Evolutionary conservation across 2,113 vertebrate species (phyloP).

Genomic region (Colossoma macropomum): DNA sequence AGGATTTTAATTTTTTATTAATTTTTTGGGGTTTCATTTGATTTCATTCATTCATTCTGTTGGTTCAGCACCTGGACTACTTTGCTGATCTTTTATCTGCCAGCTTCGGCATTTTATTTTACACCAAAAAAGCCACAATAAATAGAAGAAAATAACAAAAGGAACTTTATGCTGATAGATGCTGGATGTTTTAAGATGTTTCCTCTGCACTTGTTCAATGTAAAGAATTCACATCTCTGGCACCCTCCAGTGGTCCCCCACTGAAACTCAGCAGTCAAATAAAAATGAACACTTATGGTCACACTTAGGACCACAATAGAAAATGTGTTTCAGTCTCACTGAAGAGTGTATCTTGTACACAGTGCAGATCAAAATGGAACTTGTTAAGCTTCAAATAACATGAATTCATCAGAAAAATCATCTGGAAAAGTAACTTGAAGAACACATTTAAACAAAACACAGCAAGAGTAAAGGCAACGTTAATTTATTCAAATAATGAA

Average conservation of each 20-base stretch:
- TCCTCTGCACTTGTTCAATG: background rate
- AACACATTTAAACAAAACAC: background rate
- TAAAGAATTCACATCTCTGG: background rate
- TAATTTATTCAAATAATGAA: slow-evolving; percentile 76
- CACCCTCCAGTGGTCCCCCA: slow-evolving; percentile 19
- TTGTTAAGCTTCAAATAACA: no score
- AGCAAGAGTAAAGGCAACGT: slow-evolving; percentile 66
- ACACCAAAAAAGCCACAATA: no score
- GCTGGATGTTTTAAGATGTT: background rate
- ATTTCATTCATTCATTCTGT: no score
- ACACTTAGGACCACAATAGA: no score
- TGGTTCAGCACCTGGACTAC: no score
- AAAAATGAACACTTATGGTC: background rate
- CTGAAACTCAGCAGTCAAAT: background rate
- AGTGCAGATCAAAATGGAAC: background rate
- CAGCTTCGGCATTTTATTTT: no score
- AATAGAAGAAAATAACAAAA: no score
- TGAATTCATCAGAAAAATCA: no score
- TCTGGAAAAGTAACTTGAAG: background rate
- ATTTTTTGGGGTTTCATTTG: no score
- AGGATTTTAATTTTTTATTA: no score
- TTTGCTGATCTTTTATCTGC: no score
- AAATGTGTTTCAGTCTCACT: background rate
- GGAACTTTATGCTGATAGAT: background rate
- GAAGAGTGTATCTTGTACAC: background rate